A percentile compares a stretch with the other conserved stretches of the same genome.
phyloP scores from a whole-genome alignment of 2,797 vertebrate species.

The Lemur catta region DNA sequence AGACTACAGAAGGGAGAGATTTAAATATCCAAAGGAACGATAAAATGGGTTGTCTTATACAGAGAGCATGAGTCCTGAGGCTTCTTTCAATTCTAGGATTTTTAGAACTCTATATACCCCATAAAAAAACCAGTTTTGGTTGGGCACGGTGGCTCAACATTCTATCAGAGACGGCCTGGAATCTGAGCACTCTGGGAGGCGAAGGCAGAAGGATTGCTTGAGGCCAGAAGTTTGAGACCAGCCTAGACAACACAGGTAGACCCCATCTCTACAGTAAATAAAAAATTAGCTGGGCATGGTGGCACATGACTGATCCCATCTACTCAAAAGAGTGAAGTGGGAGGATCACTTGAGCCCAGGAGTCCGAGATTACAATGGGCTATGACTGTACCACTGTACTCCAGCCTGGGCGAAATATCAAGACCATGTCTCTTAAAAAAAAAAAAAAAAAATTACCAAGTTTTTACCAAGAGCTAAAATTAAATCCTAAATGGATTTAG shows the following conservation, averaged over 20 bases:
- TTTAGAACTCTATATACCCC: background rate
- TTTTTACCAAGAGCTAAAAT: background rate
- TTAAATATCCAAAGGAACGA: background rate
- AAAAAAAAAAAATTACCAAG: background rate
- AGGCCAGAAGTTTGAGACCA: background rate
- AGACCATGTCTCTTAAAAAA: background rate
- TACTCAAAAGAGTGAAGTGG: background rate
- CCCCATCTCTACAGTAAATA: background rate
- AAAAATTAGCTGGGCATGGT: background rate
- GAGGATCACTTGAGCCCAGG: background rate
- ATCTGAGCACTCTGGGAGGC: background rate
- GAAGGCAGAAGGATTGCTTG: background rate
- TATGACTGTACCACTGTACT: background rate
- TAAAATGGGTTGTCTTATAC: background rate
- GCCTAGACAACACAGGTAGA: background rate
- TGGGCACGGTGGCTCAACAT: background rate
- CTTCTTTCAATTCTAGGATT: background rate
- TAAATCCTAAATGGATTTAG: slow-evolving; percentile 1
- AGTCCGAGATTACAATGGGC: background rate
- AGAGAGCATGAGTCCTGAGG: background rate
- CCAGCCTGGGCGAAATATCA: background rate
- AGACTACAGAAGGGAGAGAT: background rate
- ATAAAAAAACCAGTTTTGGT: slow-evolving; percentile 19
- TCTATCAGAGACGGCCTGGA: background rate
- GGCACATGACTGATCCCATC: background rate